Percentiles rank a stretch among this genome's conserved stretches.
Conservation (phyloP, 2,888 invertebrate genomes). For the Imbricaverruca yamaguchii region DNA sequence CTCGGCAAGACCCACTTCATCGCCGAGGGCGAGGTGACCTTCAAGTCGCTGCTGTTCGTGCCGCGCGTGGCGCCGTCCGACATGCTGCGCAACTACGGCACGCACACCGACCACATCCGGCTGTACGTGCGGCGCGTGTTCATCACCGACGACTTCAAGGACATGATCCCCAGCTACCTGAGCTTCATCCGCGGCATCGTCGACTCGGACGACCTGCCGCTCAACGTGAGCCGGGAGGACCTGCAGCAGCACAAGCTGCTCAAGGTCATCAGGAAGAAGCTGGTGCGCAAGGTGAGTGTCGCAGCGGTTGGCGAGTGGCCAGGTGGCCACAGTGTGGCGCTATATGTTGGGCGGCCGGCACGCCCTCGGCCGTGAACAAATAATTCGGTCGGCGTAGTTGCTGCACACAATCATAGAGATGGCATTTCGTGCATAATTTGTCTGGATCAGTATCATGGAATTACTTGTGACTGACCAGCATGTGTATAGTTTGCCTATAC, state of each 20-base stretch:
- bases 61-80: conserved; percentile 86
- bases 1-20: conserved; percentile 87
- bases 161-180: conserved; percentile 97
- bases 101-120: conserved; percentile 89
- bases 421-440: too few relatives aligned
- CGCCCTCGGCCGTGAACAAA: too few relatives aligned
- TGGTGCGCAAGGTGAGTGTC: conserved; percentile 75
- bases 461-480: too few relatives aligned
- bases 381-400: too few relatives aligned
- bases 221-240: conserved; percentile 96
- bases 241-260: conserved; percentile 97
- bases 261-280: conserved; percentile 93
- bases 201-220: conserved; percentile 95
- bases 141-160: conserved; percentile 97
- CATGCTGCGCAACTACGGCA: conserved; percentile 91
- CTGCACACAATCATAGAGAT: too few relatives aligned
- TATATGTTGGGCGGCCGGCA: too few relatives aligned
- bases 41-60: conserved; percentile 91
- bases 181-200: conserved; percentile 94
- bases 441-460: too few relatives aligned
- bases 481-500: too few relatives aligned
- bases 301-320: too few relatives aligned
- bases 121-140: conserved; percentile 96
- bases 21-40: conserved; percentile 98
- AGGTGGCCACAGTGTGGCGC: too few relatives aligned